A percentile compares a stretch with the other conserved stretches of the same genome.
phyloP scores from a whole-genome alignment of 2,888 invertebrate species.

The Globia sparganii region DNA sequence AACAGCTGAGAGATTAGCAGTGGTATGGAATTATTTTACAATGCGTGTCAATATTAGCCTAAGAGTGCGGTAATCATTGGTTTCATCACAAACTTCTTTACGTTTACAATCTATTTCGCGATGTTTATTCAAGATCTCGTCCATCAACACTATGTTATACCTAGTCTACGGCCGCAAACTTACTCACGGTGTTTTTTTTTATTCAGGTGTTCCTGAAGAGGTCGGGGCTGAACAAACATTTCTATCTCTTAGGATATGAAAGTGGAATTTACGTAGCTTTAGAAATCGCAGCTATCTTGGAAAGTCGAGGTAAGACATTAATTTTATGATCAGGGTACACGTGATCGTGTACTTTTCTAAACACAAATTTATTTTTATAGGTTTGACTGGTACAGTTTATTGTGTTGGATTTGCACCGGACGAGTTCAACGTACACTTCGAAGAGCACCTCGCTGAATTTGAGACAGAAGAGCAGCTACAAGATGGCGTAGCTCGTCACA shows the following conservation, averaged over 20 bases:
- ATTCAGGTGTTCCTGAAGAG: slow-evolving; percentile 71
- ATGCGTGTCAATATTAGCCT: background rate
- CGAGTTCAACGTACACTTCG: slow-evolving; percentile 69
- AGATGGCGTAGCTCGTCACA: slow-evolving; percentile 73
- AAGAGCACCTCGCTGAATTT: slow-evolving; percentile 67
- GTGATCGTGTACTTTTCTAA: background rate
- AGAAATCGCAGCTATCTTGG: slow-evolving; percentile 78
- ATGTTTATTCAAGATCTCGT: background rate
- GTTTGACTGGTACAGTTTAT: slow-evolving; percentile 77
- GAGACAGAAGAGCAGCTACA: slow-evolving; percentile 72
- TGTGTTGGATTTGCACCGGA: slow-evolving; percentile 77
- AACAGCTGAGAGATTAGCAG: slow-evolving; percentile 71
- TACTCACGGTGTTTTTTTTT: background rate
- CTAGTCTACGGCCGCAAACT: background rate
- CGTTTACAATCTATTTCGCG: background rate
- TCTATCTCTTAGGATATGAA: slow-evolving; percentile 79
- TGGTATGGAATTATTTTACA: slow-evolving; percentile 60
- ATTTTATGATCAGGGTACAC: background rate
- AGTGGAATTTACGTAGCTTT: slow-evolving; percentile 76
- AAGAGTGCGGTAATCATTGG: background rate
- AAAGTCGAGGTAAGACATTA: slow-evolving; percentile 72
- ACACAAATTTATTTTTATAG: slow-evolving; percentile 53
- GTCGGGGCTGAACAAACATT: slow-evolving; percentile 64
- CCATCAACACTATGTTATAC: background rate
- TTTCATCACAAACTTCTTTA: background rate